These are phyloP conservation scores for Chelonoidis abingdonii DNA, from an alignment of 2,113 vertebrate genomes.

Conservation along the genomic window DNA sequence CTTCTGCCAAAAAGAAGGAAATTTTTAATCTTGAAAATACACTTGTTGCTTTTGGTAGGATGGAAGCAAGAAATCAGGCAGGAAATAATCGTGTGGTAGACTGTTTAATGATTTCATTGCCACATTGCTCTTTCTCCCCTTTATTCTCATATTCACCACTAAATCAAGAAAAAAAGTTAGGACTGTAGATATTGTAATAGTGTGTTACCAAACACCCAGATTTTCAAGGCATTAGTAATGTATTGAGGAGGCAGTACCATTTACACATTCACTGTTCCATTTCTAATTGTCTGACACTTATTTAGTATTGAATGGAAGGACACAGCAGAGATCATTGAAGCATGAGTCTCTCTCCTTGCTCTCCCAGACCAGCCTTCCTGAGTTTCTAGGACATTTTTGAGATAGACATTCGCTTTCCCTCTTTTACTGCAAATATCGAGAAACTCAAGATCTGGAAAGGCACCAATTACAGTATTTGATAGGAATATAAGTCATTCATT, in stretches of 20 bases:
- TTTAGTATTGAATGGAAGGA: conserved; percentile 65
- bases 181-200: conserved; percentile 60
- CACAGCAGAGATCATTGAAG: conserved; percentile 58
- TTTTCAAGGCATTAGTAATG: conserved; percentile 73
- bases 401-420: conserved; percentile 31
- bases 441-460: conserved; percentile 66
- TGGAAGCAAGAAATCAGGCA: conserved; percentile 30
- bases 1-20: neutral
- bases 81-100: conserved; percentile 18
- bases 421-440: conserved; percentile 52
- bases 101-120: conserved; percentile 46
- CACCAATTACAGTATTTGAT: conserved; percentile 67
- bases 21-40: neutral
- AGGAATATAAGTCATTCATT: conserved; percentile 61
- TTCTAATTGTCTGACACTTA: conserved; percentile 73
- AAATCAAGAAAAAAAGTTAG: conserved; percentile 63
- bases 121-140: conserved; percentile 40
- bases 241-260: conserved; percentile 67
- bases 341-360: conserved; percentile 54
- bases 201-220: conserved; percentile 61
- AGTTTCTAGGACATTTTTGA: conserved; percentile 37
- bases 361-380: conserved; percentile 44
- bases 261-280: conserved; percentile 62
- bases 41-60: neutral
- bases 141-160: conserved; percentile 13